A percentile compares a stretch with the other conserved stretches of the same genome.
Evolutionary conservation across 2,113 vertebrate species (phyloP).

Genomic region (Martes martes): DNA sequence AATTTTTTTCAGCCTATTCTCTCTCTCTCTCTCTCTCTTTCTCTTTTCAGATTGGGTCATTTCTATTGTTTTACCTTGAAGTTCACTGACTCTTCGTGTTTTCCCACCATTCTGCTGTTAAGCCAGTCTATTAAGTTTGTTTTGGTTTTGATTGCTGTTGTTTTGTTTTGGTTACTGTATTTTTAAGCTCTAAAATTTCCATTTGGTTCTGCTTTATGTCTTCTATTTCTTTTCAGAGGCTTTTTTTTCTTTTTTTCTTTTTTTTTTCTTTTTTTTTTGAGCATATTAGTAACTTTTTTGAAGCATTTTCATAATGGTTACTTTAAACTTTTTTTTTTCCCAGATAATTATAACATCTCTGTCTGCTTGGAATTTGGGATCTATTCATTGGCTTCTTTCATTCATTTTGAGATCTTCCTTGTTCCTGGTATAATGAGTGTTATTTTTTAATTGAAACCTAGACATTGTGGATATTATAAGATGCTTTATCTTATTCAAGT

Average conservation of each 20-base stretch:
- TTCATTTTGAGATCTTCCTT: not conserved
- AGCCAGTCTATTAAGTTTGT: not conserved
- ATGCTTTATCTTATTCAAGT: not conserved
- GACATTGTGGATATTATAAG: not conserved
- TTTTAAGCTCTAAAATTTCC: not conserved
- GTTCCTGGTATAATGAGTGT: not conserved
- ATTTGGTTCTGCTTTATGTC: not conserved
- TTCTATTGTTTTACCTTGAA: not conserved
- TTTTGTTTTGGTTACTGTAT: not conserved
- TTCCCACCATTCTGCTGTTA: not conserved
- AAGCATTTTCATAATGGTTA: not conserved
- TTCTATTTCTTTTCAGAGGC: not conserved
- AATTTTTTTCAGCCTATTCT: not conserved
- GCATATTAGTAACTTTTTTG: not conserved
- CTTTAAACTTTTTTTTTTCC: not conserved
- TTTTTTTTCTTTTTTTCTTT: not conserved
- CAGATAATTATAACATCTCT: not conserved
- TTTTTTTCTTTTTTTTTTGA: not conserved
- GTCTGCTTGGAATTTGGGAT: not conserved
- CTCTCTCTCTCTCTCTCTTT: not conserved
- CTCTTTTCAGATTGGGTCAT: not conserved
- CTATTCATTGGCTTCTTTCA: not conserved
- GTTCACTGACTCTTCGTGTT: not conserved
- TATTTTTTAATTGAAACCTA: not conserved
- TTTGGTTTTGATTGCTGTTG: not conserved